Conservation (phyloP, 2,113 vertebrate genomes). For the Hassar affinis region DNA sequence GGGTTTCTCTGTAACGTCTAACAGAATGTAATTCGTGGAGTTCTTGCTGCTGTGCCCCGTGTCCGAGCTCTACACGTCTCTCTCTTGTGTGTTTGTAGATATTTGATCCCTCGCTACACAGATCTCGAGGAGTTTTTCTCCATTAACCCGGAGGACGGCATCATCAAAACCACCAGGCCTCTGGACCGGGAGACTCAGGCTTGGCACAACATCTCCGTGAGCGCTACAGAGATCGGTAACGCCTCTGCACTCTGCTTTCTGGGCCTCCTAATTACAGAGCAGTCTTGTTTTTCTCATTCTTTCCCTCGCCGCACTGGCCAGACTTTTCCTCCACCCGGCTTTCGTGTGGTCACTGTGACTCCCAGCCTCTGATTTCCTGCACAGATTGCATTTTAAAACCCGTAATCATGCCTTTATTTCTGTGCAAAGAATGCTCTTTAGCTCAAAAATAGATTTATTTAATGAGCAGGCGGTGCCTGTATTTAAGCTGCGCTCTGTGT, state of each 20-base stretch:
- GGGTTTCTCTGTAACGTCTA: not conserved
- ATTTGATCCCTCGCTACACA: conserved; percentile 92
- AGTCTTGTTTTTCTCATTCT: conserved; percentile 36
- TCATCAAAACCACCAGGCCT: conserved; percentile 86
- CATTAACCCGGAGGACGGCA: conserved; percentile 86
- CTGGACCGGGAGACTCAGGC: conserved; percentile 88
- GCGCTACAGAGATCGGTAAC: conserved; percentile 86
- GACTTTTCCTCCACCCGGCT: conserved; percentile 33
- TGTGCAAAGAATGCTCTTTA: conserved; percentile 20
- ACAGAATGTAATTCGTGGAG: not conserved
- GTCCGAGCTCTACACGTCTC: not conserved
- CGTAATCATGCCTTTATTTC: conserved; percentile 43
- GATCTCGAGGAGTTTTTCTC: conserved; percentile 92
- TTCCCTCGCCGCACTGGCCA: conserved; percentile 19
- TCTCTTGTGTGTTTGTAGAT: conserved; percentile 72
- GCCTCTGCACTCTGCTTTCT: conserved; percentile 57
- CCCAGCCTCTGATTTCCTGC: conserved; percentile 40
- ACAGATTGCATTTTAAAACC: conserved; percentile 46
- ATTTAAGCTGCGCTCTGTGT: not conserved
- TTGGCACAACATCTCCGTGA: conserved; percentile 96
- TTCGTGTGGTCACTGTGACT: conserved; percentile 49
- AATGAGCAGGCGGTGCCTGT: not conserved
- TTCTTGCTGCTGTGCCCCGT: not conserved
- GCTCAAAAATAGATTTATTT: conserved; percentile 39
- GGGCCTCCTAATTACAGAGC: conserved; percentile 47